A percentile compares a stretch with the other conserved stretches of the same genome.
Conservation (phyloP, 2,888 invertebrate genomes). For the Scaptomyza reducta region DNA sequence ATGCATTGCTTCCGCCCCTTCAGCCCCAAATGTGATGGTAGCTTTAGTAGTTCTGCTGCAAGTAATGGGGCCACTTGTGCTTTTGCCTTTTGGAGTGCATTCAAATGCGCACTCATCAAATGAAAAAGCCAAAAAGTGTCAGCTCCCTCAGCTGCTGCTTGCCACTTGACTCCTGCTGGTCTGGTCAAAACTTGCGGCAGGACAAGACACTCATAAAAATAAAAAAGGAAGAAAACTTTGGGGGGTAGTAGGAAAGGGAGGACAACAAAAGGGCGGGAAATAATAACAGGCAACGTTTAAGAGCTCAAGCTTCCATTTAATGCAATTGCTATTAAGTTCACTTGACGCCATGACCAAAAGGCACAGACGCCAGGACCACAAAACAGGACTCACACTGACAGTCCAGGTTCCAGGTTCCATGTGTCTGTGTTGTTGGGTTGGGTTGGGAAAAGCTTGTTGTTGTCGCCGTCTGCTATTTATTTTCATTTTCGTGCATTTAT, state of each 20-base stretch:
- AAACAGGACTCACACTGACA: neutral
- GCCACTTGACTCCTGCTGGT: slow-evolving; percentile 15
- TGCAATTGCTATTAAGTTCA: slow-evolving; percentile 76
- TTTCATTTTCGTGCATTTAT: slow-evolving; percentile 79
- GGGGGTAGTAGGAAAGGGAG: neutral
- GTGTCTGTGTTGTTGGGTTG: neutral
- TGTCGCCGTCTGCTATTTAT: slow-evolving; percentile 75
- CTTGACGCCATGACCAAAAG: slow-evolving; percentile 60
- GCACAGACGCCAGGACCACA: neutral
- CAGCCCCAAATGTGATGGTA: no score
- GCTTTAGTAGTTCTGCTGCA: slow-evolving; percentile 47
- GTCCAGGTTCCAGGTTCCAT: slow-evolving; percentile 24
- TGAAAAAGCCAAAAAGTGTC: slow-evolving; percentile 75
- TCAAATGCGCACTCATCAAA: slow-evolving; percentile 75
- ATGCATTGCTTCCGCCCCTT: no score
- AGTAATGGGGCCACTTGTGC: slow-evolving; percentile 69
- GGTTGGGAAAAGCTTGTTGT: slow-evolving; percentile 6
- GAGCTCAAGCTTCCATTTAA: slow-evolving; percentile 63
- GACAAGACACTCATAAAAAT: neutral
- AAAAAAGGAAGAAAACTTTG: neutral
- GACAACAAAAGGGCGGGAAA: slow-evolving; percentile 52
- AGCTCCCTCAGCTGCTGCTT: slow-evolving; percentile 45
- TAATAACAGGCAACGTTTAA: slow-evolving; percentile 69
- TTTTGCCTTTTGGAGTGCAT: slow-evolving; percentile 62
- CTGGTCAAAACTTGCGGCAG: slow-evolving; percentile 4